Conservation (phyloP, 2,113 vertebrate genomes). For the Pseudolaguvia tuberculata region DNA sequence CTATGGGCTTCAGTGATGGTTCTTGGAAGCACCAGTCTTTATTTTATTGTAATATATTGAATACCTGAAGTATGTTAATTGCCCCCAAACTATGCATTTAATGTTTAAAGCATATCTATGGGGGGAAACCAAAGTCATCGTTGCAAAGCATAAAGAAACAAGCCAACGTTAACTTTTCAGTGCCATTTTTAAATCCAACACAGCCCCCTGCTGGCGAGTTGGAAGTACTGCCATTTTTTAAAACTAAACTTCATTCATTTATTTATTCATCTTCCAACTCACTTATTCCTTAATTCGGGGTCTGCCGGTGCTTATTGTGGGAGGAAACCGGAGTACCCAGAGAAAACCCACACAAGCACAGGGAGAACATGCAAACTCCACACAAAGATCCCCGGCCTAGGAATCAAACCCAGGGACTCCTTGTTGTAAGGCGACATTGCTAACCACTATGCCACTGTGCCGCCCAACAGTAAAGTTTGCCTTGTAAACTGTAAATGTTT, state of each 20-base stretch:
- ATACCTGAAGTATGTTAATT: not conserved
- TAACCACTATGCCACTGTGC: too few species aligned
- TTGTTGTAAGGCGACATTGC: too few species aligned
- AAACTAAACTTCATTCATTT: too few species aligned
- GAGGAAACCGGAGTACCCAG: too few species aligned
- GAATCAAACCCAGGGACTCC: too few species aligned
- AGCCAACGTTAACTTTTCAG: not conserved
- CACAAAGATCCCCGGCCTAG: too few species aligned
- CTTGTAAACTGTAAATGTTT: not conserved
- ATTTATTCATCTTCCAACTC: too few species aligned
- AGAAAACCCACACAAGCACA: too few species aligned
- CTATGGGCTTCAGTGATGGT: not conserved
- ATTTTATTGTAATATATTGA: not conserved
- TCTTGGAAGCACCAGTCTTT: conserved; percentile 6
- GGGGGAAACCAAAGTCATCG: not conserved
- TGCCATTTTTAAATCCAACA: conserved; percentile 34
- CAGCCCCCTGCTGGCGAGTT: conserved; percentile 60
- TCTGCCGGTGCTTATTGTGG: too few species aligned
- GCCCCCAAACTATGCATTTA: not conserved
- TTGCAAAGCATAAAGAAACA: not conserved
- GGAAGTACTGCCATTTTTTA: not conserved
- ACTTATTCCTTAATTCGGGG: too few species aligned
- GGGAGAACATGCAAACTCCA: too few species aligned
- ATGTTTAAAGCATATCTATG: not conserved
- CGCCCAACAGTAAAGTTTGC: too few species aligned